Evolutionary conservation across 2,888 invertebrate genomes (phyloP).

Genomic region (Mythimna ferrago): DNA sequence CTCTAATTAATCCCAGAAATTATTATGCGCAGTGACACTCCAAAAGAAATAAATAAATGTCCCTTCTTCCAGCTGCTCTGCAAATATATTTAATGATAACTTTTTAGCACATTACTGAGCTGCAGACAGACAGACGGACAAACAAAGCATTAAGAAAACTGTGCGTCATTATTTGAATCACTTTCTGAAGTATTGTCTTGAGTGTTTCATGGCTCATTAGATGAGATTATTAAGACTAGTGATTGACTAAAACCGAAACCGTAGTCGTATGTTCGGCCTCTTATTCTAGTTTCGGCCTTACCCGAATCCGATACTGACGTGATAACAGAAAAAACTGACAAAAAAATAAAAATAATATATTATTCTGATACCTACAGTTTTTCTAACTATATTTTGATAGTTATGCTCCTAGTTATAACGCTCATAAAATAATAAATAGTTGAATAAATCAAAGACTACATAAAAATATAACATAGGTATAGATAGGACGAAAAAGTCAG

Average conservation of each 20-base stretch:
- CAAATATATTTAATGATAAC: slow-evolving; percentile 54
- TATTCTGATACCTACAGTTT: too few relatives aligned
- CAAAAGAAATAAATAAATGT: slow-evolving; percentile 26
- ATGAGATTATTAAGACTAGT: background rate
- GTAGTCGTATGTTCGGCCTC: too few relatives aligned
- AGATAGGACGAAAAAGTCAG: too few relatives aligned
- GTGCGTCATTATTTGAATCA: slow-evolving; percentile 64
- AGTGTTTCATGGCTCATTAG: slow-evolving; percentile 16
- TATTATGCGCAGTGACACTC: slow-evolving; percentile 32
- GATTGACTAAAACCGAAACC: background rate
- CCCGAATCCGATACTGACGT: too few relatives aligned
- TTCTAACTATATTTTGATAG: too few relatives aligned
- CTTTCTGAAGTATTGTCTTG: slow-evolving; percentile 40
- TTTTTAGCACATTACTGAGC: slow-evolving; percentile 56
- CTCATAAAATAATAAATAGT: too few relatives aligned
- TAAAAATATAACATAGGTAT: too few relatives aligned
- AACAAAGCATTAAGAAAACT: slow-evolving; percentile 34
- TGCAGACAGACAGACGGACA: slow-evolving; percentile 59
- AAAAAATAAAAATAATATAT: too few relatives aligned
- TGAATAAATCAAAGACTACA: too few relatives aligned
- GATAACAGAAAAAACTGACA: too few relatives aligned
- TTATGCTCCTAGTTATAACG: too few relatives aligned
- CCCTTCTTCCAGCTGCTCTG: slow-evolving; percentile 41
- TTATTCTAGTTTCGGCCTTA: too few relatives aligned
- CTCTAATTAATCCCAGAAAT: slow-evolving; percentile 26